These are phyloP conservation scores for Dermatemys mawii DNA, from an alignment of 2,113 vertebrate species.

Conservation along the genomic window DNA sequence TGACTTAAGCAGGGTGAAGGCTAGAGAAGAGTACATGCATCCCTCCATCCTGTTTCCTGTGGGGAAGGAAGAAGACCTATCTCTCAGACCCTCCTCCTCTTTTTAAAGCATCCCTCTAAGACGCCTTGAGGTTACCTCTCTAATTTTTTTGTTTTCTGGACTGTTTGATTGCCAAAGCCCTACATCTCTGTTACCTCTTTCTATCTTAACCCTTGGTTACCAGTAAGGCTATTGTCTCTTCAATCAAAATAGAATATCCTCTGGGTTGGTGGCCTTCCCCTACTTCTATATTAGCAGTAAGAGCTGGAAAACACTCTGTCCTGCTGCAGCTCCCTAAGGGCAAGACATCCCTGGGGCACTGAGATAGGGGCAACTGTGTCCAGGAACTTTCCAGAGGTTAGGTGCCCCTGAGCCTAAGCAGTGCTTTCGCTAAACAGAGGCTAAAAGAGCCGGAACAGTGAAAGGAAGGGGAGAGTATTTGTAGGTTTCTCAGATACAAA, in stretches of 20 bases:
- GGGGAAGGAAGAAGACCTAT: not conserved
- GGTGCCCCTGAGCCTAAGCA: not conserved
- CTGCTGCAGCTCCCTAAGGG: not conserved
- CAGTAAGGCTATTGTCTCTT: not conserved
- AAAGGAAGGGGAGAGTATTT: not conserved
- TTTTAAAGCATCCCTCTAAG: not conserved
- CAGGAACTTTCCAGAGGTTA: not conserved
- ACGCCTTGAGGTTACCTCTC: not conserved
- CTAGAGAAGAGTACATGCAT: not conserved
- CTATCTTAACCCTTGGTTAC: not conserved
- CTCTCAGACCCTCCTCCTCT: not conserved
- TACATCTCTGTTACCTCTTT: not conserved
- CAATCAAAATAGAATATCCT: not conserved
- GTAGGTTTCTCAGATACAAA: not conserved
- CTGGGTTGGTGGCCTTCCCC: accelerated
- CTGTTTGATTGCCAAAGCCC: no score
- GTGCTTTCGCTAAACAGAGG: not conserved
- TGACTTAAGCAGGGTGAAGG: not conserved
- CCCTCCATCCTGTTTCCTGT: not conserved
- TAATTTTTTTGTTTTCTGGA: not conserved
- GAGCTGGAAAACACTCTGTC: not conserved
- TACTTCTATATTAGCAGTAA: accelerated
- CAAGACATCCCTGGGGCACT: not conserved
- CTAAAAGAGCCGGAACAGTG: not conserved
- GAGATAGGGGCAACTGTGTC: accelerated